Evolutionary conservation across 1,140 invertebrate genomes (phyloP).

Genomic region (Drosophila navojoa): DNA sequence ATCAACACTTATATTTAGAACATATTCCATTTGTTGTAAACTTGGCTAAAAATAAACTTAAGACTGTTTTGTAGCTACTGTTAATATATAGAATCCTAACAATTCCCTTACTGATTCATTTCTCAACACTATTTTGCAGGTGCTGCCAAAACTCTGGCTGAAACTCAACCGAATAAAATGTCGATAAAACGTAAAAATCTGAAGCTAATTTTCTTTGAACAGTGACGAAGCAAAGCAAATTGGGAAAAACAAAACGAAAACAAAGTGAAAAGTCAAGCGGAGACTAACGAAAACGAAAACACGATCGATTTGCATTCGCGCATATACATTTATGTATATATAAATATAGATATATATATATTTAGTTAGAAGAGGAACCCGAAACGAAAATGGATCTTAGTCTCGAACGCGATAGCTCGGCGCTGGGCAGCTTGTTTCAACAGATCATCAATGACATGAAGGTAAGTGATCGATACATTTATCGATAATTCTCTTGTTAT

Average conservation of each 20-base stretch:
- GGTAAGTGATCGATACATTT: constrained; percentile 85
- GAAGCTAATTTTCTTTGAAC: constrained; percentile 16
- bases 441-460: constrained; percentile 94
- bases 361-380: constrained; percentile 9
- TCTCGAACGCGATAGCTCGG: constrained; percentile 91
- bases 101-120: constrained; percentile 3
- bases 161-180: constrained; percentile 42
- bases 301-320: constrained; percentile 38
- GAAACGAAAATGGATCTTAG: constrained; percentile 86
- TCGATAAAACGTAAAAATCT: constrained; percentile 54
- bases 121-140: constrained; percentile 36
- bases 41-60: too few relatives aligned
- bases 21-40: too few relatives aligned
- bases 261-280: constrained; percentile 5
- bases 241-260: not conserved
- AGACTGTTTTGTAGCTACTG: too few relatives aligned
- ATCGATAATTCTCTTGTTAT: not conserved
- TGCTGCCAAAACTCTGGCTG: constrained; percentile 13
- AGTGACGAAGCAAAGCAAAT: constrained; percentile 11
- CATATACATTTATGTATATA: not conserved
- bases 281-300: constrained; percentile 37
- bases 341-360: not conserved
- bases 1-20: too few relatives aligned
- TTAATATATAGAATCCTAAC: too few relatives aligned
- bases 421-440: constrained; percentile 92